Evolutionary conservation across 2,888 invertebrate genomes (phyloP), one percentile per base, ranked within the genome.

Genomic region (Oithona nana): DNA sequence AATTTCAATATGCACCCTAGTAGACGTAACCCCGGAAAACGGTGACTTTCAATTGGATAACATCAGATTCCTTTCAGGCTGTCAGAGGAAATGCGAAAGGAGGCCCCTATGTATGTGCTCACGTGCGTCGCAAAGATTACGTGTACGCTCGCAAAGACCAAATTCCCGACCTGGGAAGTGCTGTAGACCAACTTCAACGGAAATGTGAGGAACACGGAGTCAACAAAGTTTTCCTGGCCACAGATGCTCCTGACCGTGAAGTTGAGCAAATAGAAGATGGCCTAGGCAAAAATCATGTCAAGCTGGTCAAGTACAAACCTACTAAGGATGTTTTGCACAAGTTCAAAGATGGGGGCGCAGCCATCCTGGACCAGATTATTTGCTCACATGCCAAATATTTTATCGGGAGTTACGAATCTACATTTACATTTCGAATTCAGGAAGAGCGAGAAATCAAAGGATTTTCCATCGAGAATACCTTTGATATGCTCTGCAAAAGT

Each of bases 381-480:
- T 90, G 92, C 74, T 84, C 94, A 0, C 83, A 84, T 73, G 85
- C 90, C 0, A 80, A 82, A 76, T 79, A 71, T 71, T 95, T 95
- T 70, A 79, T 93, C 49, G 97, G 97, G 11, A 92, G 90, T 0
- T 81, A 84, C 71, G 90, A 92, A 68, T 97, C 97, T 64, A 98
- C 97, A 0, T 97, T 95, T 73, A 84, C 94, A 0, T 94, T 86
- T 72, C 80, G 97, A 63, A 97, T 98, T 67, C 92, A 95, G 75
- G 97, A 98, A 72, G 97, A 98, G 71, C 78, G 97, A 28, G 95
- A 97, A 75, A 92, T 98, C 65, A 72, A 95, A 52, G 93, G 93
- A 1, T 92, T 92, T 73, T 78, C 81, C 4, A 76, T 80, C 51
- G 75, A 80, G 28, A 81, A 82, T 8, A 95, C 95, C 0, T 97